Evolutionary conservation across 1,140 invertebrate genomes (phyloP).

Genomic region (Eupristina koningsbergeri): DNA sequence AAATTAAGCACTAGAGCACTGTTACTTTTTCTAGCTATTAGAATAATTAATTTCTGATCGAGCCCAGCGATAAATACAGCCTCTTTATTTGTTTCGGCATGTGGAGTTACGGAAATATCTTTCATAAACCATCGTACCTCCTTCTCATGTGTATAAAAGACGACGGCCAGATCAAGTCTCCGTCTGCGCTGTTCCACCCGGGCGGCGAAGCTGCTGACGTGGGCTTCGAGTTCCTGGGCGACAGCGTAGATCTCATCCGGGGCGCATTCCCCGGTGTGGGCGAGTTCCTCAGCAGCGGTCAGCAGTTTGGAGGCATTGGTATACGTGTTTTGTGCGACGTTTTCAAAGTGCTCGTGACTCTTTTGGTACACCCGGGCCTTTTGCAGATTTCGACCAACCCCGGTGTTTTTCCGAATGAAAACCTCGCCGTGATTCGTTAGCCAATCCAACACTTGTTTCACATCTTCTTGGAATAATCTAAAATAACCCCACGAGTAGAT

Average conservation of each 20-base stretch:
- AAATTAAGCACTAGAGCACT: too few relatives aligned
- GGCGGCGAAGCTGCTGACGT: conserved; percentile 93
- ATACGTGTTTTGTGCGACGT: conserved; percentile 98
- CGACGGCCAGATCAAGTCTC: conserved; percentile 91
- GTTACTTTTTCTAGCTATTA: too few relatives aligned
- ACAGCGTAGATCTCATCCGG: conserved; percentile 95
- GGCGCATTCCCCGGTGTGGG: conserved; percentile 95
- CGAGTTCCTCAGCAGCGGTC: conserved; percentile 94
- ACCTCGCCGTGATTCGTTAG: conserved; percentile 98
- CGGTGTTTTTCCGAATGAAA: conserved; percentile 96
- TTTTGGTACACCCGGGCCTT: conserved; percentile 96
- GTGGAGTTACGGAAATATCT: too few relatives aligned
- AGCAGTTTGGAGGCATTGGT: conserved; percentile 98
- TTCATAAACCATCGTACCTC: conserved; percentile 77
- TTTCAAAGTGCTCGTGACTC: conserved; percentile 98
- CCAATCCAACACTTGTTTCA: conserved; percentile 97
- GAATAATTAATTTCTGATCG: too few relatives aligned
- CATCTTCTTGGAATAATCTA: conserved; percentile 93
- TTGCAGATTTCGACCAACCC: conserved; percentile 94
- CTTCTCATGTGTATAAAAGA: conserved; percentile 97
- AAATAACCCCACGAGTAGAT: neutral
- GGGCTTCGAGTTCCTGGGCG: conserved; percentile 91
- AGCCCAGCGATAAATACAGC: too few relatives aligned
- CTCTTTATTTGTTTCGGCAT: too few relatives aligned
- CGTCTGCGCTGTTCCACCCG: conserved; percentile 93